phyloP scores from a whole-genome alignment of 2,797 vertebrate species.

The Phrynocephalus forsythii region DNA sequence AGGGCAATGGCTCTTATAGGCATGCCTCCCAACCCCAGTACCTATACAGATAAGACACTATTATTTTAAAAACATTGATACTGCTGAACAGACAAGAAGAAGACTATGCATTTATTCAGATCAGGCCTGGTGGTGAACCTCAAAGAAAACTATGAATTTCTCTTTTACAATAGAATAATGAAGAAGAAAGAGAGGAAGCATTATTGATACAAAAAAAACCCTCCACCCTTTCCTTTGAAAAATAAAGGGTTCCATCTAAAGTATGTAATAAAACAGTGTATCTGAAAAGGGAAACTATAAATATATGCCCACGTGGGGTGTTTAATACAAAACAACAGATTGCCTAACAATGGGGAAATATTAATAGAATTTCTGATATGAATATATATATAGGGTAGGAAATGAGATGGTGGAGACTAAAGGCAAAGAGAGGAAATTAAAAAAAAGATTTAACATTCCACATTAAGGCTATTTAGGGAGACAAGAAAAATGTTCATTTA shows the following conservation, averaged over 20 bases:
- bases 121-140: not conserved
- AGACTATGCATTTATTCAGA: not conserved
- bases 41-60: too few relatives aligned
- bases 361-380: constrained; percentile 2
- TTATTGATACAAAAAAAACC: constrained; percentile 10
- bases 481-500: not conserved
- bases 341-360: constrained; percentile 16
- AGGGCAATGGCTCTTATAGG: not conserved
- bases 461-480: not conserved
- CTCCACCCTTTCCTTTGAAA: not conserved
- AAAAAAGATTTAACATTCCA: not conserved
- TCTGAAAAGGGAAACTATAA: constrained; percentile 16
- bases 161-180: constrained; percentile 7
- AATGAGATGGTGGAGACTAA: constrained; percentile 12
- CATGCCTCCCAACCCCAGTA: too few relatives aligned
- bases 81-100: not conserved
- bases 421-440: constrained; percentile 23
- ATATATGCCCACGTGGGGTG: constrained; percentile 6
- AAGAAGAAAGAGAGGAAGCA: not conserved
- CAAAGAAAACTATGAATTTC: not conserved
- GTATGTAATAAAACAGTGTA: constrained; percentile 9
- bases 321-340: constrained; percentile 7
- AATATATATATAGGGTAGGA: not conserved
- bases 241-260: constrained; percentile 19
- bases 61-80: not conserved